phyloP scores from a whole-genome alignment of 2,113 vertebrate species.

The Cettia cetti region DNA sequence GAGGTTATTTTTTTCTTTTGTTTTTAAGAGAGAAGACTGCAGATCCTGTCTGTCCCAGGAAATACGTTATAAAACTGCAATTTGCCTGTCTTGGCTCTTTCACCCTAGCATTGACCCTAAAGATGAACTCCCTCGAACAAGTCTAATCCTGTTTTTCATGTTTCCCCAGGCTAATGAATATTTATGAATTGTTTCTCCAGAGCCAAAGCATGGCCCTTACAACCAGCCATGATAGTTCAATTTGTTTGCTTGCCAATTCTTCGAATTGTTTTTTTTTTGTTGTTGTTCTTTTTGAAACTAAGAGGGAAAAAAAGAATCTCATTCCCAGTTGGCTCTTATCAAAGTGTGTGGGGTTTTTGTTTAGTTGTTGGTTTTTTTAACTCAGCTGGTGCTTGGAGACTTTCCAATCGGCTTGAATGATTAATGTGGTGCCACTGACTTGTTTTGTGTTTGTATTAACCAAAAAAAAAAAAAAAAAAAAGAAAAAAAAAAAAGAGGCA shows the following conservation, averaged over 20 bases:
- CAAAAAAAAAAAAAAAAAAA: background rate
- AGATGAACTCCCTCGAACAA: constrained; percentile 55
- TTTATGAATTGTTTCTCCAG: constrained; percentile 48
- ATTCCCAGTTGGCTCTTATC: constrained; percentile 40
- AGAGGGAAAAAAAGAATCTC: background rate
- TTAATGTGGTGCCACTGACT: constrained; percentile 63
- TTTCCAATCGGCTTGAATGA: constrained; percentile 41
- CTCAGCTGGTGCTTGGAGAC: constrained; percentile 6
- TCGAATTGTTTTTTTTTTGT: background rate
- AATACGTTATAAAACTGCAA: constrained; percentile 27
- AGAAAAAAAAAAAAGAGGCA: background rate
- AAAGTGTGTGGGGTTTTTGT: background rate
- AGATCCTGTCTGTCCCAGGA: constrained; percentile 15
- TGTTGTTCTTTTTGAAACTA: constrained; percentile 47
- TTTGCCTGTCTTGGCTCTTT: constrained; percentile 40
- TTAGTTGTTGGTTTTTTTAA: background rate
- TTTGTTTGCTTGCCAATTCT: constrained; percentile 56
- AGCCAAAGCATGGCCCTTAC: constrained; percentile 27
- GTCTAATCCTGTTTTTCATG: constrained; percentile 51
- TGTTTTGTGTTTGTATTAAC: constrained; percentile 48
- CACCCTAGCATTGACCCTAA: constrained; percentile 39
- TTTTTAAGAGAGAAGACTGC: background rate
- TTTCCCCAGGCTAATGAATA: constrained; percentile 33
- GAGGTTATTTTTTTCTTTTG: background rate
- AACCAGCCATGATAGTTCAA: constrained; percentile 5